Evolutionary conservation across 92 coral and sea anemone species (phyloP), one percentile per base, ranked within the genome.

Genomic region (Desmophyllum pertusum): DNA sequence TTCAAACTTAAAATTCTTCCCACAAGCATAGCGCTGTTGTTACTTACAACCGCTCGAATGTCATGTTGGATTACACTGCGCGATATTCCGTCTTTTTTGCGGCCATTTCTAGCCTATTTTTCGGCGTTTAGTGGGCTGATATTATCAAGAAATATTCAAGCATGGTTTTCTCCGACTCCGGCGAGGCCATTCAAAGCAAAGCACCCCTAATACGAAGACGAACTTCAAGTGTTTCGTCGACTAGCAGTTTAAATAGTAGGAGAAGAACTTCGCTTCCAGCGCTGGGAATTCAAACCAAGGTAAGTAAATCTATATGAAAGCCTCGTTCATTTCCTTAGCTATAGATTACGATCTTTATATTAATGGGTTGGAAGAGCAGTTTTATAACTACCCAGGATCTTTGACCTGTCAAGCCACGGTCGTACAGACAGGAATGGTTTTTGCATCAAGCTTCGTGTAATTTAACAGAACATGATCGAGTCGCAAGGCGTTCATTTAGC

Each of bases 191-290:
- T 72, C 98, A 97, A 84, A 92, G 97, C 76, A 97, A 97, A 74
- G 93, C 91, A 21, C 98, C 98, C 17, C 74, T 94, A 66, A 89
- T 94, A 18, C 91, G 98, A 23, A 92, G 94, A 55, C 86, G 99
- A 45, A 90, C 94, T 30, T 92, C 96, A 18, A 90, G 93, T 52
- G 92, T 94, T 41, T 92, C 96, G 13, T 94, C 95, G 14, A 88
- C 95, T 35, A 92, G 95, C 73, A 93, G 95, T 81, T 91, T 90
- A 76, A 91, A 91, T 66, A 90, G 95, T 50, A 85, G 90, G 79
- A 88, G 99, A 59, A 85, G 99, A 46, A 95, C 99, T 30, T 97
- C 99, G 25, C 87, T 97, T 57, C 99, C 99, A 76, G 99, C 98
- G 37, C 90, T 97, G n/a, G 98, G 98, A 61, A 86, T 95, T 43